These are phyloP conservation scores for Hirtodrosophila duncani DNA, from an alignment of 2,888 invertebrate genomes.

Conservation along the genomic window DNA sequence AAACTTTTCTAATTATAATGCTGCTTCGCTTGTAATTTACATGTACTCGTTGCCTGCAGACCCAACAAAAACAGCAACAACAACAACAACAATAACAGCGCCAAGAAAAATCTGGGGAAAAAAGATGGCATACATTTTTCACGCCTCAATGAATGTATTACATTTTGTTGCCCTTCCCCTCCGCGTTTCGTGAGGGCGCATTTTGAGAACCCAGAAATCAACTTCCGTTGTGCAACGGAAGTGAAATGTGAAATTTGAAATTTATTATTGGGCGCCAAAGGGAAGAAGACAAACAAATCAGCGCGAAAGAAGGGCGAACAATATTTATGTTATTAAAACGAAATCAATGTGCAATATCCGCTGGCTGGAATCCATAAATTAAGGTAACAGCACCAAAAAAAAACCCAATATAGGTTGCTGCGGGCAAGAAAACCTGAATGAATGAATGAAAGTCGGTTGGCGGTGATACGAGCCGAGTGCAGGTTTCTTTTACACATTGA, in stretches of 20 bases:
- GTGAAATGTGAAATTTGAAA: slow-evolving; percentile 48
- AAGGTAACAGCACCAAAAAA: slow-evolving; percentile 14
- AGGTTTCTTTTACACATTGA: too few relatives aligned
- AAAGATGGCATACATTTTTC: slow-evolving; percentile 35
- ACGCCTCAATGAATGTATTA: slow-evolving; percentile 26
- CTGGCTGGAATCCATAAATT: slow-evolving; percentile 36
- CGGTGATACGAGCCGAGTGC: too few relatives aligned
- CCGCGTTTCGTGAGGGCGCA: slow-evolving; percentile 2
- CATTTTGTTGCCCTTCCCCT: slow-evolving; percentile 4
- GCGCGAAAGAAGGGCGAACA: slow-evolving; percentile 1
- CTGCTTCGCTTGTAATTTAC: slow-evolving; percentile 28
- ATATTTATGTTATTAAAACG: slow-evolving; percentile 44
- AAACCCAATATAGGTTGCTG: too few relatives aligned
- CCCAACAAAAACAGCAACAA: background rate
- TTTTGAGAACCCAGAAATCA: slow-evolving; percentile 33
- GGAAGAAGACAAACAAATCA: background rate
- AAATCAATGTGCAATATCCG: slow-evolving; percentile 54
- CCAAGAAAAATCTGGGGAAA: too few relatives aligned
- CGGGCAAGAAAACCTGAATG: too few relatives aligned
- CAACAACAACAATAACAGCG: background rate
- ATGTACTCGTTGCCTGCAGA: slow-evolving; percentile 7
- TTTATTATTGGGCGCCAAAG: slow-evolving; percentile 31
- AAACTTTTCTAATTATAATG: slow-evolving; percentile 51
- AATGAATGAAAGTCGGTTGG: too few relatives aligned
- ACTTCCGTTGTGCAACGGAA: slow-evolving; percentile 47